Evolutionary conservation across 1,140 invertebrate species (phyloP).

Genomic region (Reticulitermes speratus): DNA sequence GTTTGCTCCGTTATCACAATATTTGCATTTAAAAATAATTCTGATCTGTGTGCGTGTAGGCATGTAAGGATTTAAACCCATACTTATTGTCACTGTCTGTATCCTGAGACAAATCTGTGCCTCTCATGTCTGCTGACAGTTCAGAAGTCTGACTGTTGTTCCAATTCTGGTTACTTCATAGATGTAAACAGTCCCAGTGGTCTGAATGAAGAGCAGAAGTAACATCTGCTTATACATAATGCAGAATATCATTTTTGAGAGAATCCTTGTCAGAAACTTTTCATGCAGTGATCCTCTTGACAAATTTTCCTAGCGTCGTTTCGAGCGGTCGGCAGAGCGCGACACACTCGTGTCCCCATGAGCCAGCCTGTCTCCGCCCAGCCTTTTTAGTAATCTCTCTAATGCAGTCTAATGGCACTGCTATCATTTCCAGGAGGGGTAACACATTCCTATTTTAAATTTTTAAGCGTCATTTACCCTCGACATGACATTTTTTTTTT

Average conservation of each 20-base stretch:
- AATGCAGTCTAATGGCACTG: conserved; percentile 11
- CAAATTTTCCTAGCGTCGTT: background rate
- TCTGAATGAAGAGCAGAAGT: too few species aligned
- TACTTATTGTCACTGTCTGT: too few species aligned
- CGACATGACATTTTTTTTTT: background rate
- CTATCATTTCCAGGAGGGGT: conserved; percentile 8
- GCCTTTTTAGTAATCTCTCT: background rate
- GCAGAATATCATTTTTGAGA: background rate
- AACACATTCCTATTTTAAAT: background rate
- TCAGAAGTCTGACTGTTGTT: too few species aligned
- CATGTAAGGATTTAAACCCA: too few species aligned
- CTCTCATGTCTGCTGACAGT: too few species aligned
- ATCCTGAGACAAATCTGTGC: too few species aligned
- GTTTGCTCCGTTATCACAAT: background rate
- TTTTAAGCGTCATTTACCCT: conserved; percentile 18
- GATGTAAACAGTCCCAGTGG: too few species aligned
- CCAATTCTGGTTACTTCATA: too few species aligned
- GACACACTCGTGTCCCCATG: background rate
- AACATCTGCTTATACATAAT: background rate
- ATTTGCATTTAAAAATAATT: background rate
- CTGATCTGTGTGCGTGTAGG: too few species aligned
- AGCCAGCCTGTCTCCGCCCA: background rate
- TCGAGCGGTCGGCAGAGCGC: background rate
- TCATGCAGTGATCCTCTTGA: background rate
- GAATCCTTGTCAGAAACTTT: background rate